Percentiles rank a stretch among this genome's conserved stretches.
phyloP scores from a whole-genome alignment of 2,888 invertebrate species.

The Harpagoxenus sublaevis region DNA sequence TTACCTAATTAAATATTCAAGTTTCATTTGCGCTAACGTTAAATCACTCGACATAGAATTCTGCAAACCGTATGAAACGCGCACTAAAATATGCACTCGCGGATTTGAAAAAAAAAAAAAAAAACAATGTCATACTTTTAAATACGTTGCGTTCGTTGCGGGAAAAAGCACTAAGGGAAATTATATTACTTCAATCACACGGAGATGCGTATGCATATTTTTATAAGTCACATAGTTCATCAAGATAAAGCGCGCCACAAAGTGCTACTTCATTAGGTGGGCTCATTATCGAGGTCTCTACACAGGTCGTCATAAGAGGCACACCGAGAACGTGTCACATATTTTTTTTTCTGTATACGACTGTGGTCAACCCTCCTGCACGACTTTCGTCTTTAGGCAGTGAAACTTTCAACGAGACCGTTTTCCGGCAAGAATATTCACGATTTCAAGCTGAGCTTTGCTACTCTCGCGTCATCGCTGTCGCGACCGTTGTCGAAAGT shows the following conservation, averaged over 20 bases:
- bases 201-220: not conserved
- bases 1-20: slow-evolving; percentile 3
- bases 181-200: slow-evolving; percentile 31
- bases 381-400: not conserved
- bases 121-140: not conserved
- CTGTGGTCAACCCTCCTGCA: too few species aligned
- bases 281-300: not conserved
- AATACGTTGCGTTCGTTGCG: not conserved
- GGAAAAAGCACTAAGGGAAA: not conserved
- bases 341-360: not conserved
- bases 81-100: not conserved
- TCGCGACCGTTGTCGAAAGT: slow-evolving; percentile 25
- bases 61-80: not conserved
- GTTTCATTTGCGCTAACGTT: not conserved
- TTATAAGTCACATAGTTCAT: slow-evolving; percentile 14
- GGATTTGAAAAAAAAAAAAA: not conserved
- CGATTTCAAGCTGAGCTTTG: not conserved
- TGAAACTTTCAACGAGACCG: not conserved
- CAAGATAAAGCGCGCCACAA: slow-evolving; percentile 5
- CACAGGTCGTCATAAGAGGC: not conserved
- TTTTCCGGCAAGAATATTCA: not conserved
- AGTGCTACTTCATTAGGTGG: not conserved
- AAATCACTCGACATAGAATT: not conserved
- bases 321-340: not conserved
- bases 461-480: not conserved